Base-by-base conservation (phyloP, 2,113 vertebrate genomes). In the Tenrec ecaudatus region DNA sequence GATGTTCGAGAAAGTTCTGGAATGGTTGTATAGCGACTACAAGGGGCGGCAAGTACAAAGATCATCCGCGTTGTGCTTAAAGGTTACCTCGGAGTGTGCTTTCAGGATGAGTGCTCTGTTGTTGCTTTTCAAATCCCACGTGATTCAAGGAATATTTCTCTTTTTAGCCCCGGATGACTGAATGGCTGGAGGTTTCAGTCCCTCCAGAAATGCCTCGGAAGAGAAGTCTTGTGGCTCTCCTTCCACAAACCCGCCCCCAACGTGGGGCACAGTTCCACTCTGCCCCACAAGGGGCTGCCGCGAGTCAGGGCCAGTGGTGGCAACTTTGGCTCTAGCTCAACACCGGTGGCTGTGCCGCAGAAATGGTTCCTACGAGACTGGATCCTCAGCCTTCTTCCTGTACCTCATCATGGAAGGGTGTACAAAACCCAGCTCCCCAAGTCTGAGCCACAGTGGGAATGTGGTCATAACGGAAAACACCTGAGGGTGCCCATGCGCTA, bases 1-100 rank as follows among this genome's bases (percentile, higher is more conserved):
- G 36, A 53, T 77, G 53, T 92, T 89, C 86, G 89, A 94, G 90
- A 84, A 81, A 90, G 62, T 95, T 93, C 86, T 97, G 84, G 80
- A 92, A 91, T 73, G 66, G 83, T 89, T 93, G 66, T 78, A 81
- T 83, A 82, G 86, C 76, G 94, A 94, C 47, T 53, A 53, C 38
- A 90, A 96, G 77, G 73, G 68, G 16, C 60, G 31, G 14, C 81
- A 77, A 62, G 86, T 77, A 96, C 89, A 86, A 22, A 92, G 60
- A 10, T 90, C 25, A 86, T 71, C 40, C 40, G 4, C 40, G 90
- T 88, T 85, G 69, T 69, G 40, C 77, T 80, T 82, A 91, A 88
- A 92, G 38, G 86, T 66, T 57, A 10, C 62, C 86, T 95, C 79
- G 80, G 47, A 88, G 73, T 88, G 89, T 94, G 82, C 57, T 91